Evolutionary conservation across 2,888 invertebrate genomes (phyloP), one percentile per base, ranked within the genome.

Genomic region (Teinopalpus imperialis): DNA sequence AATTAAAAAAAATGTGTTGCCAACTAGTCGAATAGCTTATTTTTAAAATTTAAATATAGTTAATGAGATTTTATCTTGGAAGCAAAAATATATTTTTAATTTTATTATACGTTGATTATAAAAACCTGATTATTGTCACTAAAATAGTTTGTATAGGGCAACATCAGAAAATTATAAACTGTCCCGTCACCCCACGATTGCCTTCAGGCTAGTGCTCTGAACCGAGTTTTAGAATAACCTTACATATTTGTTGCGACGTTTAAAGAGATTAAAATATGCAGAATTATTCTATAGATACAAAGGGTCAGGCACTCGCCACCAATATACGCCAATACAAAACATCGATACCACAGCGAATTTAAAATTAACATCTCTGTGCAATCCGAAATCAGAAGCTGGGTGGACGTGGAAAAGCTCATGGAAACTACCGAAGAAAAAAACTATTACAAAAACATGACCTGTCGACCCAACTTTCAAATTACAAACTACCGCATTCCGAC

Each of bases 381-480:
- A 24, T 44, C 31, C 20, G 27, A 45, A 32, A 20, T 44, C 20
- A 39, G 9, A 56, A 73, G 71, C 69, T 61, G 74, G 75, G 71
- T 70, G 67, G 66, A 69, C 66, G 51, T 46, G 40, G 49, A 27
- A 52, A 58, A 56, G 55, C 54, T 57, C 52, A 52, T 50, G 46
- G 47, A 59, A 63, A 57, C 44, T 51, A 52, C 40, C 51, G 56
- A 48, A 53, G 48, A 35, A 39, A 27, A 26, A 48, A 34, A 18
- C 30, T 37, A 44, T 41, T 34, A 54, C 61, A 60, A 57, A 57
- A 57, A 56, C 16, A 16, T 39, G 51, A 63, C 55, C 59, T 48
- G 63, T 66, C 70, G 59, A 75, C 71, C 75, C 74, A 74, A 76
- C 68, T 70, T 69, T 36, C 47, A 63, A 65, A 30, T 37, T 39